Evolutionary conservation across 2,113 vertebrate species (phyloP).

Genomic region (Epinephelus moara): DNA sequence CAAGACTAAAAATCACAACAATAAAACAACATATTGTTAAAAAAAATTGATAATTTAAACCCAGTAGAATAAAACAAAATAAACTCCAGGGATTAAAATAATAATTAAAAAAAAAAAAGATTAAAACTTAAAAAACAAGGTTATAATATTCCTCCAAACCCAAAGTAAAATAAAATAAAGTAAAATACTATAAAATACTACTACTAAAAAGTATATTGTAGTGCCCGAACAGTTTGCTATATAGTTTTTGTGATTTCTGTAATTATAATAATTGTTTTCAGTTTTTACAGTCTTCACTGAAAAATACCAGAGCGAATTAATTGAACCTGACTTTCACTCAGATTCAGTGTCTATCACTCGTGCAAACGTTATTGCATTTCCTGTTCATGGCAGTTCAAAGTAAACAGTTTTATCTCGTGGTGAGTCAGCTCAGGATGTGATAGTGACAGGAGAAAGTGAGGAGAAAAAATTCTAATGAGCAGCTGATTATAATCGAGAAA

Average conservation of each 20-base stretch:
- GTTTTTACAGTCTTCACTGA: background rate
- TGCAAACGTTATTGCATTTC: background rate
- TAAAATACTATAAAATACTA: too few relatives aligned
- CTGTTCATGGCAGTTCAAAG: background rate
- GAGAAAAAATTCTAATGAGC: background rate
- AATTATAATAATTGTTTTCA: background rate
- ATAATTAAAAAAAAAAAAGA: too few relatives aligned
- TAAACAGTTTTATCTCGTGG: background rate
- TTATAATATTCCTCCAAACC: too few relatives aligned
- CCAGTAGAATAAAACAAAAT: too few relatives aligned
- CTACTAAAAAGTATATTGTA: background rate
- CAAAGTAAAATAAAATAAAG: too few relatives aligned
- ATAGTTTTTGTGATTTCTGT: background rate
- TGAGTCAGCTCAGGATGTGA: background rate
- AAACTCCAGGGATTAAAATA: too few relatives aligned
- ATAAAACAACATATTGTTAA: too few relatives aligned
- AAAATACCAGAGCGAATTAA: background rate
- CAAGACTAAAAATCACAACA: too few relatives aligned
- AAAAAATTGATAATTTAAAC: too few relatives aligned
- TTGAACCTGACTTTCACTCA: background rate
- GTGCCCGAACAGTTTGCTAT: background rate
- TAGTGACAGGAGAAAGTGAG: background rate
- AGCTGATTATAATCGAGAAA: constrained; percentile 9
- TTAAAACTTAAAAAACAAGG: too few relatives aligned
- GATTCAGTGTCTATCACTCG: background rate